Conservation (phyloP, 2,888 invertebrate species). For the Rhagophthalmus giganteus region DNA sequence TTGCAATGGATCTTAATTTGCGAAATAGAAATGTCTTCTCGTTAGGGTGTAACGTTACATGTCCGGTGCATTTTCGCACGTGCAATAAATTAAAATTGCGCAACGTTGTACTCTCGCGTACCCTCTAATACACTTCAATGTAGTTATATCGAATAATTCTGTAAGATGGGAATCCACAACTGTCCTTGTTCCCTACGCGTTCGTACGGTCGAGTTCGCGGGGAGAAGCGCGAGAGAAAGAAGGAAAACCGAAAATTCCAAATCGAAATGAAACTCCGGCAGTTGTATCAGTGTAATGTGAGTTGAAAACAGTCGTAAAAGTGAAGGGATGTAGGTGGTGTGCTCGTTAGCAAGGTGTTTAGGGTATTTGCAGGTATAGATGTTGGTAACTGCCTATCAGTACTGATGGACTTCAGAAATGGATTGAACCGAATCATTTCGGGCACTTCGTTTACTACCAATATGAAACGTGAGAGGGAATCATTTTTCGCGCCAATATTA, state of each 20-base stretch:
- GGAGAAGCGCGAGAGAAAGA: conserved; percentile 10
- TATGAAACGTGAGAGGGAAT: not conserved
- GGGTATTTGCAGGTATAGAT: conserved; percentile 31
- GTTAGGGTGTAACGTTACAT: no score
- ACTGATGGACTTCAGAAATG: conserved; percentile 31
- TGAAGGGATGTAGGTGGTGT: conserved; percentile 39
- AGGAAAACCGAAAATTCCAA: conserved; percentile 28
- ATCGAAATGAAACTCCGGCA: conserved; percentile 31
- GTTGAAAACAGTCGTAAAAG: conserved; percentile 43
- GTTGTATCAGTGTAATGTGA: conserved; percentile 40
- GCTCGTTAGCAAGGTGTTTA: conserved; percentile 37
- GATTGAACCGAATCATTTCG: conserved; percentile 18
- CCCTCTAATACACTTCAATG: conserved; percentile 13
- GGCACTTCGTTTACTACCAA: not conserved
- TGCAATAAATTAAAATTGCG: conserved; percentile 15
- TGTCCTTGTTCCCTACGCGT: conserved; percentile 5
- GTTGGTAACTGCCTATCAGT: conserved; percentile 30
- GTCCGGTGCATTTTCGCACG: not conserved
- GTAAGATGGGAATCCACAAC: conserved; percentile 1
- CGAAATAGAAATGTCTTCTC: no score
- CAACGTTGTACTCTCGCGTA: conserved; percentile 14
- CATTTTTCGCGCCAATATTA: not conserved
- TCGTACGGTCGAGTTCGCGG: not conserved
- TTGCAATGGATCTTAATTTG: no score
- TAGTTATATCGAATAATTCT: conserved; percentile 6